Percentiles rank a stretch among this genome's conserved stretches.
phyloP scores from a whole-genome alignment of 2,888 invertebrate genomes.

The Epistrophella euchroma region DNA sequence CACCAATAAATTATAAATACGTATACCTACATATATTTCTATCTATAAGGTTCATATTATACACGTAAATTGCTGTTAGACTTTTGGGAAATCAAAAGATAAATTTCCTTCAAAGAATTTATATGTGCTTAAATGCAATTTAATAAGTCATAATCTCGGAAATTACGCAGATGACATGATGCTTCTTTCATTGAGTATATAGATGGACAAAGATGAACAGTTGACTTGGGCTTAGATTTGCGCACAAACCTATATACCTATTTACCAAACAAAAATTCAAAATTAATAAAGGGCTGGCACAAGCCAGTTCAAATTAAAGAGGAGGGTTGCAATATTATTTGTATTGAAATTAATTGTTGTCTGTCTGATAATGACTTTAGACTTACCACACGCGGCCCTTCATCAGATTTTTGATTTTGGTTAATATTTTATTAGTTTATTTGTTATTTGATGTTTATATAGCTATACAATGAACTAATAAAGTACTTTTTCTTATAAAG shows the following conservation, averaged over 20 bases:
- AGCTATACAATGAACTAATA: background rate
- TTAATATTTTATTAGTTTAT: no score
- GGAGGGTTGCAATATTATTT: slow-evolving; percentile 22
- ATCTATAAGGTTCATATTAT: background rate
- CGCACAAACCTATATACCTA: background rate
- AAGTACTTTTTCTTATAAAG: no score
- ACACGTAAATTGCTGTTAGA: background rate
- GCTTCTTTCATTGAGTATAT: slow-evolving; percentile 32
- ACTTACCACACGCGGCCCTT: slow-evolving; percentile 5
- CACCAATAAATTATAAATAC: slow-evolving; percentile 54
- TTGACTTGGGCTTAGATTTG: slow-evolving; percentile 19
- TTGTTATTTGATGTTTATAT: background rate
- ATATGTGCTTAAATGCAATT: slow-evolving; percentile 47
- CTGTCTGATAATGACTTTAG: slow-evolving; percentile 17
- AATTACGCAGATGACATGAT: slow-evolving; percentile 61
- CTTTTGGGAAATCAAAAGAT: background rate
- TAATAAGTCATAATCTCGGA: slow-evolving; percentile 60
- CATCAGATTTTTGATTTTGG: slow-evolving; percentile 27
- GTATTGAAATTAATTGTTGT: slow-evolving; percentile 47
- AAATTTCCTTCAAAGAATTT: background rate
- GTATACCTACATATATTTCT: no score
- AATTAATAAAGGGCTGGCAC: slow-evolving; percentile 39
- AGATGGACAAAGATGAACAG: slow-evolving; percentile 8
- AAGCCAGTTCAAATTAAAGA: slow-evolving; percentile 16
- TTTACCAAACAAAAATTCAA: slow-evolving; percentile 1